Percentiles rank a stretch among this genome's conserved stretches.
These are phyloP conservation scores for Hippocampus comes DNA, from an alignment of 2,113 vertebrate species.

Conservation along the genomic window DNA sequence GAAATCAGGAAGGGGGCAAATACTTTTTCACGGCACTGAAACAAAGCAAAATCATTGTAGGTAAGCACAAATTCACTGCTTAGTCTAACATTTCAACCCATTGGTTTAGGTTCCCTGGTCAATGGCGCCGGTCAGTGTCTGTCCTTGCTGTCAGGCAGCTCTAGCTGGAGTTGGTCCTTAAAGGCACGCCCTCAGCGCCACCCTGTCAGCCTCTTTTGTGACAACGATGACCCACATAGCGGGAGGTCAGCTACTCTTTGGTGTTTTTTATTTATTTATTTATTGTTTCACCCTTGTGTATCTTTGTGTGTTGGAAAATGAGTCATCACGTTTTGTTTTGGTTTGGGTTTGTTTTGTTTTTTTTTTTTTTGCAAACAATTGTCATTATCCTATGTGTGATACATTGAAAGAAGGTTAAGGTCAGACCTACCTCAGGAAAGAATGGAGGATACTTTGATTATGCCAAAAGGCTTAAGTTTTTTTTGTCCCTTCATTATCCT, in stretches of 20 bases:
- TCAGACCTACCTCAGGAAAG: too few relatives aligned
- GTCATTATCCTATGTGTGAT: not conserved
- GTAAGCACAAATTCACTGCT: not conserved
- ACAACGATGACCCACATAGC: slow-evolving; percentile 17
- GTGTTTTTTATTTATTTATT: not conserved
- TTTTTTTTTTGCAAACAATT: not conserved
- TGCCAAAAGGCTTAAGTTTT: not conserved
- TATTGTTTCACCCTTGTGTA: too few relatives aligned
- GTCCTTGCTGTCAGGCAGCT: slow-evolving; percentile 13
- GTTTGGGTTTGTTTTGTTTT: too few relatives aligned
- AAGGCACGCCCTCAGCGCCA: slow-evolving; percentile 5
- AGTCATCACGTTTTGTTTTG: too few relatives aligned
- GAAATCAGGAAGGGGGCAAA: too few relatives aligned
- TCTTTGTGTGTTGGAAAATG: too few relatives aligned
- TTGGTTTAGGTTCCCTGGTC: slow-evolving; percentile 19
- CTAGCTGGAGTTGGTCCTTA: slow-evolving; percentile 32
- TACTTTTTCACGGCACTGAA: too few relatives aligned
- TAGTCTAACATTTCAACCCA: not conserved
- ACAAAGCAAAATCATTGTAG: not conserved
- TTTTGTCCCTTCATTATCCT: not conserved
- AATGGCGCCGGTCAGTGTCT: slow-evolving; percentile 17
- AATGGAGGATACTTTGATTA: not conserved
- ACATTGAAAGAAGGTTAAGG: not conserved
- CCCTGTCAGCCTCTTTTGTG: not conserved
- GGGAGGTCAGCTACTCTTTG: slow-evolving; percentile 29